These are phyloP conservation scores for Pseudochaenichthys georgianus DNA, from an alignment of 2,797 vertebrate species.

Conservation along the genomic window DNA sequence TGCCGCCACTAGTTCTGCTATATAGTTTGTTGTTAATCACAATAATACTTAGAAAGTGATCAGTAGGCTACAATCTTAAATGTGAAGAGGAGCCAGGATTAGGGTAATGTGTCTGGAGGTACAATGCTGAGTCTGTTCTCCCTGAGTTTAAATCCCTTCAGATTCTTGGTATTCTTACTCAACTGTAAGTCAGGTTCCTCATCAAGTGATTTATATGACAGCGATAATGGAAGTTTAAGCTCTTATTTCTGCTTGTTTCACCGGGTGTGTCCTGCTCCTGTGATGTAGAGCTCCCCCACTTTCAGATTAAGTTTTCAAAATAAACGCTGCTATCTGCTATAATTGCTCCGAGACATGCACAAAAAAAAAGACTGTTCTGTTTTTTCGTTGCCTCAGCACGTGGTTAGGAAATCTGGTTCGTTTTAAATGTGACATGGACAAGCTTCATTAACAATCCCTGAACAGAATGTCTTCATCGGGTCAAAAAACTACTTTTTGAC, in stretches of 20 bases:
- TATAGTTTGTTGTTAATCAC: no score
- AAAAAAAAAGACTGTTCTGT: constrained; percentile 25
- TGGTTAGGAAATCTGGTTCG: constrained; percentile 37
- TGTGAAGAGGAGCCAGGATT: no score
- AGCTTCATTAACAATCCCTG: background rate
- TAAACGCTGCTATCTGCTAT: constrained; percentile 36
- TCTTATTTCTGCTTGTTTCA: background rate
- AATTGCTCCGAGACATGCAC: constrained; percentile 61
- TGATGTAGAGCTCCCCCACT: background rate
- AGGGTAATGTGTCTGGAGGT: no score
- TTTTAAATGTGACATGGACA: constrained; percentile 23
- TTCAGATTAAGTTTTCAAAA: constrained; percentile 42
- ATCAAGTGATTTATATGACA: background rate
- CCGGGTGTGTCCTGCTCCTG: constrained; percentile 10
- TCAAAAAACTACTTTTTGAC: constrained; percentile 13
- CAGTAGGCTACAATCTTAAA: no score
- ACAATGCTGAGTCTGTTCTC: background rate
- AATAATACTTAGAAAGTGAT: no score
- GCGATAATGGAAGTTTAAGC: background rate
- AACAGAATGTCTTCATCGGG: constrained; percentile 38
- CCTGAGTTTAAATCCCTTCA: background rate
- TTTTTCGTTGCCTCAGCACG: constrained; percentile 40
- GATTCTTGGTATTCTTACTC: background rate
- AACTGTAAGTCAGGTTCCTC: background rate
- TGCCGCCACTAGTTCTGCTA: no score